A percentile compares a stretch with the other conserved stretches of the same genome.
phyloP scores from a whole-genome alignment of 2,113 vertebrate genomes.

The Limanda limanda region DNA sequence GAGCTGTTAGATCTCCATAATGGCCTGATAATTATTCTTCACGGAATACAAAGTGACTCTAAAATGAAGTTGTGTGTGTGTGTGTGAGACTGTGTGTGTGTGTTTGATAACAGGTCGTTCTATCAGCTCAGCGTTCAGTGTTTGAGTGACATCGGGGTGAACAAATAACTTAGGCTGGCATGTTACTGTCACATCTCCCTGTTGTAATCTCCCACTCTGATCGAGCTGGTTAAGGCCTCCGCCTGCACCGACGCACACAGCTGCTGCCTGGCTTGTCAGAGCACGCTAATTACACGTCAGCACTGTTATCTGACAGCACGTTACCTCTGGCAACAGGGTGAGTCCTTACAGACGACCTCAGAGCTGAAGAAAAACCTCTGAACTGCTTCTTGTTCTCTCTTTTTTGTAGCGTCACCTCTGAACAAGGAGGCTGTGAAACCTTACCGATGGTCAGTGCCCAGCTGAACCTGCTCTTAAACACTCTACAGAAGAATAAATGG shows the following conservation, averaged over 20 bases:
- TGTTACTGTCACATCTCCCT: conserved; percentile 33
- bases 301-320: conserved; percentile 7
- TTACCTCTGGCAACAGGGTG: conserved; percentile 9
- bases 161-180: conserved; percentile 22
- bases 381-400: neutral
- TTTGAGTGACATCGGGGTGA: neutral
- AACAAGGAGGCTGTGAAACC: neutral
- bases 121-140: neutral
- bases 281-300: conserved; percentile 62
- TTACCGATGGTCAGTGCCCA: neutral
- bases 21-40: conserved; percentile 26
- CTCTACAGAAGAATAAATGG: neutral
- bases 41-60: conserved; percentile 10
- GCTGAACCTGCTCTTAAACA: conserved; percentile 3
- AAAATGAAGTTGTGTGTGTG: conserved; percentile 10
- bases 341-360: neutral
- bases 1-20: conserved; percentile 28
- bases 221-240: conserved; percentile 40
- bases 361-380: neutral
- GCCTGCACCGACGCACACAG: conserved; percentile 29
- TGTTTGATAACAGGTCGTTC: conserved; percentile 15
- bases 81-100: conserved; percentile 6
- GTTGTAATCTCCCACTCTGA: conserved; percentile 51
- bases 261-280: conserved; percentile 42
- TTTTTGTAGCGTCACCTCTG: neutral